A percentile compares a stretch with the other conserved stretches of the same genome.
Conservation (phyloP, 1,140 invertebrate genomes). For the Micrasema longulum region DNA sequence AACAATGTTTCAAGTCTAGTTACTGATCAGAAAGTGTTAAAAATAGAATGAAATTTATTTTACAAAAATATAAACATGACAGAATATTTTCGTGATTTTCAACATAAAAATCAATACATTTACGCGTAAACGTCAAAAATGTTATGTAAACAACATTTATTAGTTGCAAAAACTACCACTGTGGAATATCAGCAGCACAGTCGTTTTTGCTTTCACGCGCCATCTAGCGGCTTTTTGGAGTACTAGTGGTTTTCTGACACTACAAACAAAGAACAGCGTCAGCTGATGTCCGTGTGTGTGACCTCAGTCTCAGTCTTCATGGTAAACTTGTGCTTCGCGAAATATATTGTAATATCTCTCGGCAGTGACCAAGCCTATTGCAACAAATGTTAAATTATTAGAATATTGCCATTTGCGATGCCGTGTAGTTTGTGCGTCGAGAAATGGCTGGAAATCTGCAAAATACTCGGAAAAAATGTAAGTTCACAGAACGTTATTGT, state of each 20-base stretch:
- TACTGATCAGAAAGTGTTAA: too few species aligned
- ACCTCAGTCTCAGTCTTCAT: constrained; percentile 41
- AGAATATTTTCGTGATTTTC: too few species aligned
- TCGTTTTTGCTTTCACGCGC: constrained; percentile 9
- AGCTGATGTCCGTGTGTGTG: constrained; percentile 44
- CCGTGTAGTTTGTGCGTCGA: constrained; percentile 42
- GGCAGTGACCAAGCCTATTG: constrained; percentile 41
- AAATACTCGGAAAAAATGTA: constrained; percentile 40
- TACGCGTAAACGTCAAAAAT: constrained; percentile 39
- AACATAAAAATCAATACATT: constrained; percentile 45
- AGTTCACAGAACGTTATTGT: constrained; percentile 29
- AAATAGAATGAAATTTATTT: too few species aligned
- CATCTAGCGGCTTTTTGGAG: constrained; percentile 25
- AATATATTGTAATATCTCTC: constrained; percentile 42
- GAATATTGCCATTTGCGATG: constrained; percentile 39
- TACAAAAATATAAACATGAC: too few species aligned
- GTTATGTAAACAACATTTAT: constrained; percentile 43
- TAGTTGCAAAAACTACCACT: constrained; percentile 18
- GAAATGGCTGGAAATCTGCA: constrained; percentile 45
- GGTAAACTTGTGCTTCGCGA: constrained; percentile 43
- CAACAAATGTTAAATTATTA: constrained; percentile 25
- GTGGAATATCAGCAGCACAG: constrained; percentile 11
- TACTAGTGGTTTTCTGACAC: constrained; percentile 22
- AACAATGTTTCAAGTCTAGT: too few species aligned
- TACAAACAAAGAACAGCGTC: constrained; percentile 47